phyloP scores from a whole-genome alignment of 1,140 invertebrate species.

The Zaprionus africanus region DNA sequence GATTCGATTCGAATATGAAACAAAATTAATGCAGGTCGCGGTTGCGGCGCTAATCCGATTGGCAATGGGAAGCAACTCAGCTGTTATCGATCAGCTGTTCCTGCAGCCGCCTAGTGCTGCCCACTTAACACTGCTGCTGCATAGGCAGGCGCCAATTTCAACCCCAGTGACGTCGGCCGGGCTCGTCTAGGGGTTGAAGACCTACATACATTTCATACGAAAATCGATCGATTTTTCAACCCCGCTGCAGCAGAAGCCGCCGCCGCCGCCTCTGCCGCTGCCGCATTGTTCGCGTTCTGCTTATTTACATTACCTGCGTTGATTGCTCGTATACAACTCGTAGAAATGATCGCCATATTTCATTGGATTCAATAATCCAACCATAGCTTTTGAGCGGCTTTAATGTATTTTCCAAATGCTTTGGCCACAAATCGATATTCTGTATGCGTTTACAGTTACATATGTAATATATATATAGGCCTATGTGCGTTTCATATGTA shows the following conservation, averaged over 20 bases:
- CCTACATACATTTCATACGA: conserved; percentile 55
- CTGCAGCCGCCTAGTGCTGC: conserved; percentile 36
- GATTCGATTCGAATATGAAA: conserved; percentile 12
- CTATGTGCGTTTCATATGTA: conserved; percentile 27
- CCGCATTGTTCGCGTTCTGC: conserved; percentile 31
- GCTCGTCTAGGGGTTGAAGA: conserved; percentile 67
- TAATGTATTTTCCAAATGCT: conserved; percentile 26
- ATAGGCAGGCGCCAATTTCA: conserved; percentile 58
- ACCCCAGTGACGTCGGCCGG: conserved; percentile 36
- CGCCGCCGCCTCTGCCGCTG: conserved; percentile 15
- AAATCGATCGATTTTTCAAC: conserved; percentile 79
- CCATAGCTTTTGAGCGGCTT: conserved; percentile 56
- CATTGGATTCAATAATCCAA: conserved; percentile 80
- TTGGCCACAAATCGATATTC: conserved; percentile 66
- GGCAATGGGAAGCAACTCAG: not conserved
- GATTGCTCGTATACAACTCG: conserved; percentile 81
- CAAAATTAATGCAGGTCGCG: conserved; percentile 72
- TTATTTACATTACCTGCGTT: conserved; percentile 75
- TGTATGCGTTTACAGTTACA: conserved; percentile 46
- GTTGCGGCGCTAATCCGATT: conserved; percentile 17
- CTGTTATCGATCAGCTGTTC: conserved; percentile 60
- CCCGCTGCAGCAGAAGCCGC: conserved; percentile 33
- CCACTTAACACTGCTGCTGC: conserved; percentile 38
- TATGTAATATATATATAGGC: conserved; percentile 25
- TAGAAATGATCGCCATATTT: conserved; percentile 84